Conservation (phyloP, 2,888 invertebrate species). For the Conchocele bisecta region DNA sequence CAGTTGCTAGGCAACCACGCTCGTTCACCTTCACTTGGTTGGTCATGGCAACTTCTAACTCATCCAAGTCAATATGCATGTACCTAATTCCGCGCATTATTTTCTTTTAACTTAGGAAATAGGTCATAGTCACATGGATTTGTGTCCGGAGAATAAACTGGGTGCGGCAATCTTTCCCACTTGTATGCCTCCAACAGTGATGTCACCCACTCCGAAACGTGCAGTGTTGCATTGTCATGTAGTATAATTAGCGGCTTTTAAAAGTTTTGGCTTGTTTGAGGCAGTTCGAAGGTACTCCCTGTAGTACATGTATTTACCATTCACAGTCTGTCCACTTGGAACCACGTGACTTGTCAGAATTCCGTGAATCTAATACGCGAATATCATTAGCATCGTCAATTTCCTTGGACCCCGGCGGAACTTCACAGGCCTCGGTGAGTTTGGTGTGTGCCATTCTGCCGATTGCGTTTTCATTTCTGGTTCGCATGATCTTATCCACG, state of each 20-base stretch:
- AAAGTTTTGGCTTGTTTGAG: not conserved
- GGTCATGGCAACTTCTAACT: too few relatives aligned
- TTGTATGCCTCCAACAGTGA: not conserved
- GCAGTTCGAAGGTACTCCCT: not conserved
- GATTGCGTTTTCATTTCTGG: not conserved
- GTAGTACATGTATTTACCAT: not conserved
- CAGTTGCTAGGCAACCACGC: too few relatives aligned
- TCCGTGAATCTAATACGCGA: not conserved
- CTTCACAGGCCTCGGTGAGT: not conserved
- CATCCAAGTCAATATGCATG: too few relatives aligned
- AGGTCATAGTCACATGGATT: not conserved
- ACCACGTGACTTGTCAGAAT: not conserved
- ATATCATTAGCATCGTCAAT: not conserved
- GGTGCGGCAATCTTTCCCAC: not conserved
- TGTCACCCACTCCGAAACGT: conserved; percentile 1
- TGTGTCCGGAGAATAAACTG: not conserved
- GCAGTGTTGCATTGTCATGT: not conserved
- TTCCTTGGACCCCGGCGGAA: not conserved
- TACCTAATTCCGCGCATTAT: too few relatives aligned
- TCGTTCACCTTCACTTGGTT: too few relatives aligned
- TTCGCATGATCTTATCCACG: not conserved
- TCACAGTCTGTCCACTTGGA: not conserved
- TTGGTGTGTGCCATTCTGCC: conserved; percentile 1
- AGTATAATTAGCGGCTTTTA: not conserved
- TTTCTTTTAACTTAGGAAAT: not conserved